phyloP scores from a whole-genome alignment of 2,888 invertebrate species.

The Pantelozetes paolii region DNA sequence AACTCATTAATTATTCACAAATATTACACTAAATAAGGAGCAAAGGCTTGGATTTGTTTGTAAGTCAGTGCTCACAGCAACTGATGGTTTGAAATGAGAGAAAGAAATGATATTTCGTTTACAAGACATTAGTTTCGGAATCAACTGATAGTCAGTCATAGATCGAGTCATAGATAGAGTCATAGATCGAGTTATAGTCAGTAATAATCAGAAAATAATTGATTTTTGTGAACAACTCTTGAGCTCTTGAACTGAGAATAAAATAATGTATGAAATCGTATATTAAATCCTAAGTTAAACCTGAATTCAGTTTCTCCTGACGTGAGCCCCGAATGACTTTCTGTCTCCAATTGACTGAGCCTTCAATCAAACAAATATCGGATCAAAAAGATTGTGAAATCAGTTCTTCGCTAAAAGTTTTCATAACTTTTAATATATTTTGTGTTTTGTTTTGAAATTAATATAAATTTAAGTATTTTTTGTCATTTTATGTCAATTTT shows the following conservation, averaged over 20 bases:
- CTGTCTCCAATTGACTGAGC: conserved; percentile 41
- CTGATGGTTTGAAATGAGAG: too few species aligned
- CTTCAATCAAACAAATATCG: conserved; percentile 20
- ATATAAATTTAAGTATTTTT: background rate
- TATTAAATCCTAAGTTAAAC: conserved; percentile 34
- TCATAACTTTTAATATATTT: background rate
- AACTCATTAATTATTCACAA: too few species aligned
- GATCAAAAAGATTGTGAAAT: background rate
- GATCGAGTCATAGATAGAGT: too few species aligned
- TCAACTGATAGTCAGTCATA: too few species aligned
- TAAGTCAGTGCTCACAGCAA: too few species aligned
- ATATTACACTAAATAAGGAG: too few species aligned
- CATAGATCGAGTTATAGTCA: too few species aligned
- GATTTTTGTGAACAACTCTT: conserved; percentile 32
- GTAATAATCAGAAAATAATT: conserved; percentile 28
- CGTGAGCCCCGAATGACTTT: conserved; percentile 42
- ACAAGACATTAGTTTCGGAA: too few species aligned
- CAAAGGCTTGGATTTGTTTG: too few species aligned
- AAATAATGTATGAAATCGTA: conserved; percentile 8
- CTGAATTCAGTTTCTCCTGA: conserved; percentile 42
- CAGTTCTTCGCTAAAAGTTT: conserved; percentile 12
- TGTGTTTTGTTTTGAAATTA: background rate
- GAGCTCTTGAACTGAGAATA: conserved; percentile 26
- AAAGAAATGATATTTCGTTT: too few species aligned
- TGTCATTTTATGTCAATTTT: background rate